phyloP scores from a whole-genome alignment of 2,113 vertebrate genomes.

The Gorsachius goisagi region DNA sequence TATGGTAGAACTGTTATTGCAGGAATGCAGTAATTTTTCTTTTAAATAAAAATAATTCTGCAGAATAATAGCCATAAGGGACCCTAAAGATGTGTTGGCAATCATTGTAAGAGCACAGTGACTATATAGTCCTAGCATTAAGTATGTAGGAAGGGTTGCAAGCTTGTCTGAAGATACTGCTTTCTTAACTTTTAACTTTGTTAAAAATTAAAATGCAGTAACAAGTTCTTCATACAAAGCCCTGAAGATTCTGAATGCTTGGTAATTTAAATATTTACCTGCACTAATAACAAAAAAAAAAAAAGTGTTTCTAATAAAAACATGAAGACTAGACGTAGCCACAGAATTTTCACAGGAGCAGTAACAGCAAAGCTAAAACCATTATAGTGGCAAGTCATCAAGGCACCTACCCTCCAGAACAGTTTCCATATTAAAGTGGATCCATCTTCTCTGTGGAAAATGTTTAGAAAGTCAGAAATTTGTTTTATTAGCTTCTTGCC shows the following conservation, averaged over 20 bases:
- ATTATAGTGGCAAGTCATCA: background rate
- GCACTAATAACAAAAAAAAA: background rate
- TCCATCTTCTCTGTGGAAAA: background rate
- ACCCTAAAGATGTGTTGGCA: background rate
- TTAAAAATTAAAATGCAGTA: background rate
- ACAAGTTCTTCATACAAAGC: background rate
- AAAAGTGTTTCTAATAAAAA: background rate
- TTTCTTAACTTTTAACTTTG: background rate
- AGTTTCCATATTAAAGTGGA: background rate
- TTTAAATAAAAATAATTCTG: background rate
- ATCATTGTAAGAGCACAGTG: background rate
- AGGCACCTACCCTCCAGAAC: background rate
- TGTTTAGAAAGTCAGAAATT: background rate
- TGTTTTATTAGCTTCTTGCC: background rate
- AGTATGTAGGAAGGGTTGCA: background rate
- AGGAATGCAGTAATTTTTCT: background rate
- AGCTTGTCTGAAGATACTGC: background rate
- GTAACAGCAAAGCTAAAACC: background rate
- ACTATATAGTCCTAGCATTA: background rate
- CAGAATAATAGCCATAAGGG: background rate
- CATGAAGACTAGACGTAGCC: background rate
- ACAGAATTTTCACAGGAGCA: background rate
- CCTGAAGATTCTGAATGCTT: background rate
- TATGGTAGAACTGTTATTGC: background rate
- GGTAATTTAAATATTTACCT: background rate